Evolutionary conservation across 1,140 invertebrate species (phyloP).

Genomic region (Hyles euphorbiae): DNA sequence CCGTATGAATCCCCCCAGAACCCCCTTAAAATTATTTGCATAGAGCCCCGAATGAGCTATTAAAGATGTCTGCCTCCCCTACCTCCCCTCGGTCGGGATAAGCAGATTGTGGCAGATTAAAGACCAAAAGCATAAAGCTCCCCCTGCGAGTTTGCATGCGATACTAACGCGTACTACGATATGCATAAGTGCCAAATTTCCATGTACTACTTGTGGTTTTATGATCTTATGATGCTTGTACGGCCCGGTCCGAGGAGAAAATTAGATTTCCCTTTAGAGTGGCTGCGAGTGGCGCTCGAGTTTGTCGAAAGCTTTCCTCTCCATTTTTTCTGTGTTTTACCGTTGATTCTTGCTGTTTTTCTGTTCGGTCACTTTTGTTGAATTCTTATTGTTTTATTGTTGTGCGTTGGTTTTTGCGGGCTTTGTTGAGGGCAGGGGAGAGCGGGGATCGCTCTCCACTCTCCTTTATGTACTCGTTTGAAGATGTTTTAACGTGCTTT

Average conservation of each 20-base stretch:
- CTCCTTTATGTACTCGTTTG: too few species aligned
- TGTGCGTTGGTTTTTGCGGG: slow-evolving; percentile 33
- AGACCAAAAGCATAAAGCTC: slow-evolving; percentile 61
- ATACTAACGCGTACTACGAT: slow-evolving; percentile 38
- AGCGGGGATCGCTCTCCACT: not conserved
- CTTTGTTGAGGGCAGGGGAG: slow-evolving; percentile 26
- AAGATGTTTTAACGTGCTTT: too few species aligned
- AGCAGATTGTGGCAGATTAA: slow-evolving; percentile 72
- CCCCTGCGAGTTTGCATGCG: slow-evolving; percentile 25
- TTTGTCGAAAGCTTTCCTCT: slow-evolving; percentile 53
- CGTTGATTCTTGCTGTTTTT: slow-evolving; percentile 48
- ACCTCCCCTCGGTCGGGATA: slow-evolving; percentile 34
- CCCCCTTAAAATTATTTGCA: slow-evolving; percentile 69
- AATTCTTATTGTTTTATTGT: slow-evolving; percentile 46
- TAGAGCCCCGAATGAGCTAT: slow-evolving; percentile 70
- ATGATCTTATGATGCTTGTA: slow-evolving; percentile 39
- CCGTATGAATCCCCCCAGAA: slow-evolving; percentile 49
- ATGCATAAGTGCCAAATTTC: slow-evolving; percentile 52
- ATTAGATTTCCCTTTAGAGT: slow-evolving; percentile 64
- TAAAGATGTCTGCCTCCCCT: slow-evolving; percentile 57
- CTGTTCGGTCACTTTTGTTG: slow-evolving; percentile 50
- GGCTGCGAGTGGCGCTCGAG: slow-evolving; percentile 46
- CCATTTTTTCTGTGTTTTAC: slow-evolving; percentile 32
- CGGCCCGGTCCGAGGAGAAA: slow-evolving; percentile 46
- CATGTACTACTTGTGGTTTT: slow-evolving; percentile 35